Evolutionary conservation across 2,113 vertebrate genomes (phyloP), one percentile per base, ranked within the genome.

Genomic region (Panthera tigris): DNA sequence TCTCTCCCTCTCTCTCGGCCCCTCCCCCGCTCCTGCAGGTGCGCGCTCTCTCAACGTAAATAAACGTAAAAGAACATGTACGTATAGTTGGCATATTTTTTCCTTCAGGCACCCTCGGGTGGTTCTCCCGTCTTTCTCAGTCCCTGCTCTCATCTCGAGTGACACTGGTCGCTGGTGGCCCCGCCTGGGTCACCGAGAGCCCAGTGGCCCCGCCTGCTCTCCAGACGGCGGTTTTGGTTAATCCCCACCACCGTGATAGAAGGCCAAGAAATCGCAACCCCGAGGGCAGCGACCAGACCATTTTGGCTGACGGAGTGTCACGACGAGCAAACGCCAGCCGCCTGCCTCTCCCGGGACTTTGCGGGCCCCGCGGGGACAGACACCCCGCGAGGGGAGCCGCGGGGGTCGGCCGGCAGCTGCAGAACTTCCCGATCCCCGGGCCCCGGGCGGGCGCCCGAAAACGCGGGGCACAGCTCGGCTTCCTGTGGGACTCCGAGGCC

Each of bases 401-500:
- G 36, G 71, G 48, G 5, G 19, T n/a, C 0, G 18, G 19, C 11
- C n/a, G 50, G n/a, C 16, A 4, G 18, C 52, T 1, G 33, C 33
- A 6, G 31, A 13, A 2, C 33, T 10, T 23, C 29, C 76, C 1
- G 65, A 16, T 9, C 45, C 55, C 52, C 25, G 27, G 50, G 12
- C 83, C 78, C 0, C 9, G 83, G 36, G 80, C 3, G 1, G 73
- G 63, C 7, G 18, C 45, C 66, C 1, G 3, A 33, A 25, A 41
- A 29, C 1, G 52, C 7, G 11, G 1, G 39, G 78, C 89, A 14
- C 16, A 7, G 73, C 82, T 45, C 79, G 3, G 52, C 69, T 48
- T 65, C 79, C 80, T 16, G 90, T 1, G 78, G 87, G 80, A 7
- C 74, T 52, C 65, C 27, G 57, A 31, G 61, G 92, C 95, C 92